These are phyloP conservation scores for Isoperla grammatica DNA, from an alignment of 2,888 invertebrate genomes.

Conservation along the genomic window DNA sequence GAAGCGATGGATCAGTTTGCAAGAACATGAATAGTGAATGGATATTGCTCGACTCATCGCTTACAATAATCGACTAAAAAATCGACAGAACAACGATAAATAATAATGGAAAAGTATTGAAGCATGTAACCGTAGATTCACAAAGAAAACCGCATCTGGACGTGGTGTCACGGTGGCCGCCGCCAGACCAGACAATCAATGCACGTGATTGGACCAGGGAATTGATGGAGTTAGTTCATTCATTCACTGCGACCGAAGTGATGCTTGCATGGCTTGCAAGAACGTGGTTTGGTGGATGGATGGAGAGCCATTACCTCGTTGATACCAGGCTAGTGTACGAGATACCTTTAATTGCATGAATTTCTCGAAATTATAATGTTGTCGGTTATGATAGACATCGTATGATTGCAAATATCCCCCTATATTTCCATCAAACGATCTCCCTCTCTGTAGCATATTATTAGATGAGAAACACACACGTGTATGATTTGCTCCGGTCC, in stretches of 20 bases:
- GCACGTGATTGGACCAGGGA: background rate
- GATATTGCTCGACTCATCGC: conserved; percentile 6
- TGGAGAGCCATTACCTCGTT: no score
- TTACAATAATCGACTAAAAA: conserved; percentile 10
- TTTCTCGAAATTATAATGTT: conserved; percentile 14
- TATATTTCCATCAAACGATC: conserved; percentile 23
- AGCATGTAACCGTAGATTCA: conserved; percentile 4
- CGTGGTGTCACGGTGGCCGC: background rate
- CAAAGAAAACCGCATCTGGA: conserved; percentile 14
- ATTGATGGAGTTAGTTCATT: background rate
- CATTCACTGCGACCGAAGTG: background rate
- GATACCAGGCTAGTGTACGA: no score
- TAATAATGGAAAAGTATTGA: conserved; percentile 17
- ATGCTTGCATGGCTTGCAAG: background rate
- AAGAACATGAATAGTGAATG: conserved; percentile 8
- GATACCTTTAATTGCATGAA: conserved; percentile 10
- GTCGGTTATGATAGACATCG: conserved; percentile 4
- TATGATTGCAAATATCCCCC: conserved; percentile 15
- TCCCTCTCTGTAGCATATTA: conserved; percentile 14
- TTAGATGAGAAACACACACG: conserved; percentile 14
- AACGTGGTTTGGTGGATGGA: no score
- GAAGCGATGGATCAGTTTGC: conserved; percentile 9
- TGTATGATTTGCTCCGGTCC: conserved; percentile 23
- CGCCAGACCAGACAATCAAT: background rate
- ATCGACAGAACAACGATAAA: conserved; percentile 16